Base-by-base conservation (phyloP, 2,888 invertebrate species). In the Brachypalpus laphriformis region DNA sequence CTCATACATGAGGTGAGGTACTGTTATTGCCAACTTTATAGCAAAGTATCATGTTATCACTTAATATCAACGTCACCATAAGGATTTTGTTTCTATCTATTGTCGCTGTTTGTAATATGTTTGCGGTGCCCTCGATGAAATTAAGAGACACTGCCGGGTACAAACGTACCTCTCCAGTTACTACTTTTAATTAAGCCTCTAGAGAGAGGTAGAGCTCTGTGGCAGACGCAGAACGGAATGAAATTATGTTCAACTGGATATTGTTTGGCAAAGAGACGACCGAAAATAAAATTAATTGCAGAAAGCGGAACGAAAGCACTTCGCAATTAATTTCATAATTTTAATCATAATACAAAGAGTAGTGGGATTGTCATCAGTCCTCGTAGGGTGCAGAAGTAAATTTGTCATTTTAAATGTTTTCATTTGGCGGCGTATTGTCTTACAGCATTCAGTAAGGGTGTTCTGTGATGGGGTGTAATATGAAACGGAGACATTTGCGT, bases 151-250 rank as follows among this genome's bases (percentile, higher is more conserved):
- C 28, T 63, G 56, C 47, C 31, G 7, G 3, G 66, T 47, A 47
- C 63, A 70, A 57, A 76, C 31, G 37, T 68, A 76, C 25, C 5
- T 4, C 78, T 70, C 80, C 42, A 72, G 65, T 83, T 78, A 83
- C 80, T 49, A 76, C 75, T 81, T 85, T 85, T 85, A 85, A 85
- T 85, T 85, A 85, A 85, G 81, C 85, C 85, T 81, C 85, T 81
- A 76, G 85, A 81, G 85, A 83, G 45, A 25, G 25, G 20, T 25
- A 47, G 45, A 31, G 56, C 42, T 66, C 37, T n/a, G 22, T 42
- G 22, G 22, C 28, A 49, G 11, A 54, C 16, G 49, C 56, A 65
- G 51, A 72, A 56, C 14, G 57, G 8, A 76, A 68, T 68, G 76
- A 51, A 68, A 68, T 76, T 70, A 70, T 61, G 34, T 34, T 34